Conservation (phyloP, 2,113 vertebrate species). For the Sinocyclocheilus anophthalmus region DNA sequence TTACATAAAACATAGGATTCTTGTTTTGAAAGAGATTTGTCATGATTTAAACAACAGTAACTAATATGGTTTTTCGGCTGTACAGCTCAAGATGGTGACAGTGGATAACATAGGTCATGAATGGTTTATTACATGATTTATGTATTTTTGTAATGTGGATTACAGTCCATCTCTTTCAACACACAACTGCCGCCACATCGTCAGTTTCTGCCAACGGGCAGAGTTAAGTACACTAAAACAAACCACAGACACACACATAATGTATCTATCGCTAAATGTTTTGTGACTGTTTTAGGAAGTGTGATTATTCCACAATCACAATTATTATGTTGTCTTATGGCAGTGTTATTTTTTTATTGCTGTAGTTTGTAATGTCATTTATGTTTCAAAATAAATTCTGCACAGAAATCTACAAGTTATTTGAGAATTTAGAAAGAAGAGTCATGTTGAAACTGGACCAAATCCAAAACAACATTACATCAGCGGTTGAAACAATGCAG, state of each 20-base stretch:
- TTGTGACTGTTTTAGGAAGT: constrained; percentile 1
- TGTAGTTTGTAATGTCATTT: neutral
- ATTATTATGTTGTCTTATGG: neutral
- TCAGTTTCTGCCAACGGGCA: neutral
- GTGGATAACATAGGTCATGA: too few species aligned
- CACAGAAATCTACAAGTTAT: too few species aligned
- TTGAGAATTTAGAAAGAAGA: too few species aligned
- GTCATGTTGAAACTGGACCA: too few species aligned
- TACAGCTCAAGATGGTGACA: too few species aligned
- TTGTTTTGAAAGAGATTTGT: too few species aligned
- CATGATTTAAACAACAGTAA: too few species aligned
- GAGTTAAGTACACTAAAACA: neutral
- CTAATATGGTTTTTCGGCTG: too few species aligned
- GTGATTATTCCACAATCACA: neutral
- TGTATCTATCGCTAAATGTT: neutral
- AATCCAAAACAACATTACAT: too few species aligned
- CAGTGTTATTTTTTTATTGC: neutral
- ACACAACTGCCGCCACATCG: neutral
- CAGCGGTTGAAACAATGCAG: too few species aligned
- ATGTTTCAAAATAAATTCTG: neutral
- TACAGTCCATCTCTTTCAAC: neutral
- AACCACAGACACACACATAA: neutral
- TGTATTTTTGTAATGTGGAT: neutral
- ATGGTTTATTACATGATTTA: too few species aligned
- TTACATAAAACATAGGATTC: too few species aligned